Conservation (phyloP, 2,888 invertebrate species). For the Oligia latruncula region DNA sequence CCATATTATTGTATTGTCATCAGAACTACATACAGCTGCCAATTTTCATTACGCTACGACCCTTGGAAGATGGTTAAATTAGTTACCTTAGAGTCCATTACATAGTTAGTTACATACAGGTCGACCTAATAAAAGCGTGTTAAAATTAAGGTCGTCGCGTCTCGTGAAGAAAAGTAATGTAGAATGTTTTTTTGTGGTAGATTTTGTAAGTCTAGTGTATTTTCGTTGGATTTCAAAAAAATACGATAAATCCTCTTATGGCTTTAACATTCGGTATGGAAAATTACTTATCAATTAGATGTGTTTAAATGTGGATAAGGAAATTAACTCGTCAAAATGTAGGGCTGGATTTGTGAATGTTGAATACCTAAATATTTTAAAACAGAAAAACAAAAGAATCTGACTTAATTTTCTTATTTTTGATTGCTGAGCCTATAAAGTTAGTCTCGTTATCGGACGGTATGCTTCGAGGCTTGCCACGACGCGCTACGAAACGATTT, state of each 20-base stretch:
- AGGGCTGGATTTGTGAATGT: neutral
- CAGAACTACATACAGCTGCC: too few species aligned
- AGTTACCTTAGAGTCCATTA: too few species aligned
- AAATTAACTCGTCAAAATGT: too few species aligned
- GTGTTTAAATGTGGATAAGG: too few species aligned
- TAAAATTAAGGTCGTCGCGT: slow-evolving; percentile 8
- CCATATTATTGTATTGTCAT: too few species aligned
- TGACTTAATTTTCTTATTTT: neutral
- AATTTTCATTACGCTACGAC: too few species aligned
- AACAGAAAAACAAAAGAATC: neutral
- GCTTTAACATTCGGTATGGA: neutral
- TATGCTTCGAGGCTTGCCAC: neutral
- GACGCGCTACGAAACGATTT: neutral
- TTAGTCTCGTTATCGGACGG: neutral
- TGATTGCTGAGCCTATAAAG: neutral
- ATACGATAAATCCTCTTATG: neutral
- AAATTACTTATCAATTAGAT: neutral
- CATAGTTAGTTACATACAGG: too few species aligned
- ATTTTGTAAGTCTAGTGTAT: neutral
- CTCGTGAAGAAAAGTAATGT: neutral
- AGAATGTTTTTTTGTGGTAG: neutral
- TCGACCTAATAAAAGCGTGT: too few species aligned
- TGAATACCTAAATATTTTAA: neutral
- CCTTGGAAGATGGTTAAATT: too few species aligned
- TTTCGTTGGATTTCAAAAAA: neutral